phyloP scores from a whole-genome alignment of 1,140 invertebrate genomes.

The Lutraria rhynchaena region DNA sequence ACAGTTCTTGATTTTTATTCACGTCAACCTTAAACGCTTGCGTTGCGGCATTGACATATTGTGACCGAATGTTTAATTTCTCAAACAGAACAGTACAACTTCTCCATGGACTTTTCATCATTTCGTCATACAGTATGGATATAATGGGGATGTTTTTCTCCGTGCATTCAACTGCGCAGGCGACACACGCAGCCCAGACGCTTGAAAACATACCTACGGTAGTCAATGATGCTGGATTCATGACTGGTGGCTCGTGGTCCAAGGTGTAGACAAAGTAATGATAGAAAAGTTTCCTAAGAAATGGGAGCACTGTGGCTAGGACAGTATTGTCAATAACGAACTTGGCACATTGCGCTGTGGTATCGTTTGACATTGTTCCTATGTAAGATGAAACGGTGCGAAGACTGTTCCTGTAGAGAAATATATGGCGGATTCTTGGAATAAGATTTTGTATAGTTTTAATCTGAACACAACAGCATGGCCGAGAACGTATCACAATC shows the following conservation, averaged over 20 bases:
- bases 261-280: constrained; percentile 68
- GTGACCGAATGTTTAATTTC: constrained; percentile 69
- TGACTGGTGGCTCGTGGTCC: constrained; percentile 63
- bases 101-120: constrained; percentile 73
- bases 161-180: constrained; percentile 66
- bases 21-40: constrained; percentile 74
- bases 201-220: constrained; percentile 72
- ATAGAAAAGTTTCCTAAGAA: constrained; percentile 69
- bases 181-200: constrained; percentile 74
- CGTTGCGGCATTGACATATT: constrained; percentile 68
- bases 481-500: constrained; percentile 74
- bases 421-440: constrained; percentile 74
- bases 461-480: constrained; percentile 70
- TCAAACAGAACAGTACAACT: constrained; percentile 71
- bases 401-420: constrained; percentile 77
- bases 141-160: constrained; percentile 73
- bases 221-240: constrained; percentile 58
- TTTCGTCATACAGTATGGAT: constrained; percentile 75
- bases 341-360: constrained; percentile 64
- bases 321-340: constrained; percentile 73
- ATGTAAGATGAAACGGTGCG: constrained; percentile 75
- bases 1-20: constrained; percentile 52
- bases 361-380: constrained; percentile 66
- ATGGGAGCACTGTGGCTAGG: constrained; percentile 73
- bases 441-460: constrained; percentile 70